phyloP scores from a whole-genome alignment of 1,140 invertebrate genomes.

The Dendroctonus valens region DNA sequence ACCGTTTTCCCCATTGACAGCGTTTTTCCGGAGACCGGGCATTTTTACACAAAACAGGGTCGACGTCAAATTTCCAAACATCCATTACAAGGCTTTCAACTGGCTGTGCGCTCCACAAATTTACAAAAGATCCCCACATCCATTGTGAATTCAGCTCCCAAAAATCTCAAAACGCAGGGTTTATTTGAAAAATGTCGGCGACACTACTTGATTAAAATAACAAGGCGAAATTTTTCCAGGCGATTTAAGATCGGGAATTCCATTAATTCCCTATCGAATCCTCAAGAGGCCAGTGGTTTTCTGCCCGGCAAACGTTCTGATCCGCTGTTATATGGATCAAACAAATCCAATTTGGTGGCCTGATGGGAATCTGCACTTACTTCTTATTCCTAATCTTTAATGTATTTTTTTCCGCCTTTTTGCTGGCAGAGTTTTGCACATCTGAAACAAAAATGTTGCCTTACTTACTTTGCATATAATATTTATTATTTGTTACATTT shows the following conservation, averaged over 20 bases:
- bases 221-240: conserved; percentile 18
- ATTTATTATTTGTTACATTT: no score
- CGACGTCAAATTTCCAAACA: conserved; percentile 17
- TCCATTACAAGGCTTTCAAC: conserved; percentile 12
- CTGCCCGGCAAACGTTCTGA: conserved; percentile 4
- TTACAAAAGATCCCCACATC: conserved; percentile 6
- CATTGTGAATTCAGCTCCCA: conserved; percentile 14
- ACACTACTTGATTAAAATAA: conserved; percentile 25
- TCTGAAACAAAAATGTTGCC: no score
- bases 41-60: conserved; percentile 15
- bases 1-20: conserved; percentile 10
- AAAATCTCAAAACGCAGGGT: conserved; percentile 10
- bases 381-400: no score
- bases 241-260: conserved; percentile 17
- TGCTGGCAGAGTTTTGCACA: no score
- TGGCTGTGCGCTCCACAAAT: neutral
- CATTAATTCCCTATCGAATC: conserved; percentile 15
- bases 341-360: conserved; percentile 5
- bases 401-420: no score
- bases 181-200: conserved; percentile 20
- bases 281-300: conserved; percentile 13
- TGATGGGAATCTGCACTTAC: conserved; percentile 4
- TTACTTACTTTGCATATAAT: no score
- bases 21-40: conserved; percentile 10
- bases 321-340: conserved; percentile 7